These are phyloP conservation scores for Dolichomitus sp. DNA, from an alignment of 2,888 invertebrate species.

Conservation along the genomic window DNA sequence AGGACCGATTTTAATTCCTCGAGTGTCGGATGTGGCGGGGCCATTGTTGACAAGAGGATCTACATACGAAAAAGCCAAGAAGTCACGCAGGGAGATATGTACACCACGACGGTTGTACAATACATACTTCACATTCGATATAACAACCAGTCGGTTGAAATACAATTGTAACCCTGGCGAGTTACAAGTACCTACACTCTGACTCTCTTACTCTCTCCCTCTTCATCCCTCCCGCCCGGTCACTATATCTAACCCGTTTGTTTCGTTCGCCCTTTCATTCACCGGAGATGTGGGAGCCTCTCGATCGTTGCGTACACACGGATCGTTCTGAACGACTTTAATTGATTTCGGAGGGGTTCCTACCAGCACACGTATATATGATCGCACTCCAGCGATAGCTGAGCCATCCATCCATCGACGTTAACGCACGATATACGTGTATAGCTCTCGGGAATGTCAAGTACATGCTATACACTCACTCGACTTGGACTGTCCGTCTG, in stretches of 20 bases:
- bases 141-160: constrained; percentile 51
- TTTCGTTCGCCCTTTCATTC: constrained; percentile 54
- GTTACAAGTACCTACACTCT: constrained; percentile 49
- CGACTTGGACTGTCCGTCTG: constrained; percentile 47
- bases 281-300: constrained; percentile 77
- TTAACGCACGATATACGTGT: constrained; percentile 31
- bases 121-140: constrained; percentile 49
- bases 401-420: constrained; percentile 7
- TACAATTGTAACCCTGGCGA: constrained; percentile 56
- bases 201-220: constrained; percentile 31
- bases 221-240: constrained; percentile 28
- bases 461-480: constrained; percentile 29
- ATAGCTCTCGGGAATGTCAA: constrained; percentile 19
- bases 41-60: constrained; percentile 36
- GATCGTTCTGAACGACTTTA: constrained; percentile 75
- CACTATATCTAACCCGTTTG: constrained; percentile 12
- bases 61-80: constrained; percentile 38
- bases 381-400: constrained; percentile 28
- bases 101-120: constrained; percentile 33
- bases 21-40: constrained; percentile 50
- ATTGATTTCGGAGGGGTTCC: constrained; percentile 74
- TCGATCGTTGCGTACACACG: constrained; percentile 76
- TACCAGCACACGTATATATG: constrained; percentile 40
- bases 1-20: constrained; percentile 40
- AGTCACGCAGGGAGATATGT: constrained; percentile 42